Evolutionary conservation across 2,797 vertebrate species (phyloP).

Genomic region (Botia almorhae): DNA sequence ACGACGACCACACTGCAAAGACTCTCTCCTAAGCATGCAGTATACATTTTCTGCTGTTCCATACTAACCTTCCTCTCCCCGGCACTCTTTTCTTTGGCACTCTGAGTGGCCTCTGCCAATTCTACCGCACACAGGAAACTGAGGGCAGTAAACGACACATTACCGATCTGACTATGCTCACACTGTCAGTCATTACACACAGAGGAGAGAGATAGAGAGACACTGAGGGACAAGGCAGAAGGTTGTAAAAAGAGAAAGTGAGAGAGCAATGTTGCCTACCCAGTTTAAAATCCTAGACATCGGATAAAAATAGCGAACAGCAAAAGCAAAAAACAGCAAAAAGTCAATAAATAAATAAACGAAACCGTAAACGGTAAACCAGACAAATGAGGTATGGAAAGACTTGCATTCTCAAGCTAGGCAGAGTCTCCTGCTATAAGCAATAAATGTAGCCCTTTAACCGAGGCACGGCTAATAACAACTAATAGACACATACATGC

Average conservation of each 20-base stretch:
- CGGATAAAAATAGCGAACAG: background rate
- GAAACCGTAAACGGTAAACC: background rate
- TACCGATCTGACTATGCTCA: slow-evolving; percentile 42
- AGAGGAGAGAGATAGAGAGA: background rate
- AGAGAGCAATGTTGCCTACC: background rate
- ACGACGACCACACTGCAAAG: slow-evolving; percentile 49
- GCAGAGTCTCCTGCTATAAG: background rate
- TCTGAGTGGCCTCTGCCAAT: slow-evolving; percentile 32
- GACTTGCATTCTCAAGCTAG: background rate
- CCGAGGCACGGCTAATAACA: slow-evolving; percentile 28
- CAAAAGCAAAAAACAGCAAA: background rate
- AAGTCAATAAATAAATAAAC: background rate
- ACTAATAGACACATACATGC: slow-evolving; percentile 34
- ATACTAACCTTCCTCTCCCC: slow-evolving; percentile 29
- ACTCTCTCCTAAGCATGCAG: slow-evolving; percentile 33
- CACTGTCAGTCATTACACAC: slow-evolving; percentile 37
- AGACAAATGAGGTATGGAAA: background rate
- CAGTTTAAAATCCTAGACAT: background rate
- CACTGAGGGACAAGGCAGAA: slow-evolving; percentile 18
- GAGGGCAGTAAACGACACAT: slow-evolving; percentile 44
- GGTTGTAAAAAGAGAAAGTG: background rate
- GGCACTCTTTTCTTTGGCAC: slow-evolving; percentile 36
- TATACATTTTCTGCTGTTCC: slow-evolving; percentile 19
- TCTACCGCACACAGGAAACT: slow-evolving; percentile 55
- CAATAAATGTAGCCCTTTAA: slow-evolving; percentile 41